phyloP scores from a whole-genome alignment of 2,797 vertebrate species.

The Enteromius radiatus region DNA sequence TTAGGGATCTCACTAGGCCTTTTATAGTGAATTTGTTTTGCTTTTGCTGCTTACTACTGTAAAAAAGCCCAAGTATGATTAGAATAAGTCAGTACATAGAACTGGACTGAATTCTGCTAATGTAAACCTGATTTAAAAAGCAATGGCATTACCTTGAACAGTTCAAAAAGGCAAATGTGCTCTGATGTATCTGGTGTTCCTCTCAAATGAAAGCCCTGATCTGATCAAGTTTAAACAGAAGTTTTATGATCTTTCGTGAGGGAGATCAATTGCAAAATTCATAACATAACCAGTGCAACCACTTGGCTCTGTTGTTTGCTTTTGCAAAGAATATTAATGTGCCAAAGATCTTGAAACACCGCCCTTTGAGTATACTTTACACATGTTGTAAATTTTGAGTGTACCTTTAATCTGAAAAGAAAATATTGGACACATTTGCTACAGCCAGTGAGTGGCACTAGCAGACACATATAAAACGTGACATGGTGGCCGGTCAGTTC shows the following conservation, averaged over 20 bases:
- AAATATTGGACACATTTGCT: constrained; percentile 13
- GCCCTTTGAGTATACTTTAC: constrained; percentile 15
- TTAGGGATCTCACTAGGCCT: constrained; percentile 11
- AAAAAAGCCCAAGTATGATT: neutral
- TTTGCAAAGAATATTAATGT: constrained; percentile 10
- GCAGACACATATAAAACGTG: neutral
- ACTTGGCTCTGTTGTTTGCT: constrained; percentile 8
- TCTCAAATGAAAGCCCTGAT: constrained; percentile 8
- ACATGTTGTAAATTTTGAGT: constrained; percentile 36
- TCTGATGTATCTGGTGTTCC: constrained; percentile 14
- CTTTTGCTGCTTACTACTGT: neutral
- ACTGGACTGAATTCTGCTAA: neutral
- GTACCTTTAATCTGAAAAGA: constrained; percentile 32
- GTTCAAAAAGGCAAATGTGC: constrained; percentile 10
- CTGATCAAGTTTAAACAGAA: constrained; percentile 24
- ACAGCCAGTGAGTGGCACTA: neutral
- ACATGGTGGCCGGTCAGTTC: constrained; percentile 28
- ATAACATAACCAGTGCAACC: constrained; percentile 4
- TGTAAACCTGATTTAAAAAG: constrained; percentile 14
- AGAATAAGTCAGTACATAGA: neutral
- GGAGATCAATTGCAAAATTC: constrained; percentile 25
- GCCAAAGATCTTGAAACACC: constrained; percentile 27
- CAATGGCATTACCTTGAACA: neutral
- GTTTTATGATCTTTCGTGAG: constrained; percentile 18
- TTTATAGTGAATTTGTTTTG: neutral